Base-by-base conservation (phyloP, 2,113 vertebrate genomes). In the Apeltes quadracus region DNA sequence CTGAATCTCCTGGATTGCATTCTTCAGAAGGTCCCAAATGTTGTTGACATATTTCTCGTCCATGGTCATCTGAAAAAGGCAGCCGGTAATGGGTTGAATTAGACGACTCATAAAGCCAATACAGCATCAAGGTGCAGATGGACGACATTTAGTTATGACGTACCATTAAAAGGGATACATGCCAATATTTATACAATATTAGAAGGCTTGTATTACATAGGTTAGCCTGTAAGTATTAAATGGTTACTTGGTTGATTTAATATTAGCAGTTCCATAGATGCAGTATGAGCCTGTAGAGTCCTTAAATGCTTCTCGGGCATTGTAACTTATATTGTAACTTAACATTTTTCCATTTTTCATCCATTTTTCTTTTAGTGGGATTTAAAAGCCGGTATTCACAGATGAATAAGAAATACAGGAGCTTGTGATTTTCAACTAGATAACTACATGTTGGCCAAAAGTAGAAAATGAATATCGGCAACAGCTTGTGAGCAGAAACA, bases 11-110 rank as follows among this genome's bases (percentile, higher is more conserved):
- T 99, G 98, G 87, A 99, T 99, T 91, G 98, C 98, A 64, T 99
- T 99, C 92, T 99, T 99, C 70, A 99, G 92, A 81, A 99, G 96
- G 92, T 99, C 97, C 98, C 98, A 99, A 93, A 99, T 99, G 90
- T 97, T 99, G 92, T 99, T 99, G 87, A 99, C 98, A 61, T 99
- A 99, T 92, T 98, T 99, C 88, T 99, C 98, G 92, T 99, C 98
- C 97, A 99, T 99, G 69, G 97, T 98, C 98, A 99, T 99, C 98
- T 99, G 93, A 51, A 94, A 92, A 76, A 46, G 78, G 68, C 50
- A 73, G 22, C 1, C n/a, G 57, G 43, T 16, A 22, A 56, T 59
- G 3, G 11, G 10, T 32, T 59, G 5, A 77, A 54, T 61, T 23
- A 22, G 23, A 64, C 14, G 14, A 27, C 25, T 54, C 14, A 9